phyloP scores from a whole-genome alignment of 2,113 vertebrate genomes.

The Malaclemys terrapin region DNA sequence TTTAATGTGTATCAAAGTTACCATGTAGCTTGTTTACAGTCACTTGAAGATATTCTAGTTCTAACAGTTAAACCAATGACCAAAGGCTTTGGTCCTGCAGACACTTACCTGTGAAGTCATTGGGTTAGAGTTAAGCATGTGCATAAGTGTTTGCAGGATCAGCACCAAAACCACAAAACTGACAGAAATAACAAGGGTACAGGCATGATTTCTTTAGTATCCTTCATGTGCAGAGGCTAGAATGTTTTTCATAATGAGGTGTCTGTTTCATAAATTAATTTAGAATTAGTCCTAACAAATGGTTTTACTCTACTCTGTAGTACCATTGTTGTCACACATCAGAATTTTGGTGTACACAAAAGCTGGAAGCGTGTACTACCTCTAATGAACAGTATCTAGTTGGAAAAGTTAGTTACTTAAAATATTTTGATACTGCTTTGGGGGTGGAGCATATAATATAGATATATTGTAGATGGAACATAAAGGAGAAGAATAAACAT shows the following conservation, averaged over 20 bases:
- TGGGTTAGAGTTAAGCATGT: not conserved
- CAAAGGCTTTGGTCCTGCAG: fast-evolving
- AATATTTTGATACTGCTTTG: fast-evolving
- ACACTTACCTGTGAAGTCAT: not conserved
- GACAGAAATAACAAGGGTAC: not conserved
- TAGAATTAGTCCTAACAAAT: not conserved
- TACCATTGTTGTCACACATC: not conserved
- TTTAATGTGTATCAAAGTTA: not conserved
- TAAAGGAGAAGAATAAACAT: not conserved
- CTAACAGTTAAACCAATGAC: not conserved
- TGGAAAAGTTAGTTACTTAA: not conserved
- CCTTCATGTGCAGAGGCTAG: not conserved
- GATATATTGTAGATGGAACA: not conserved
- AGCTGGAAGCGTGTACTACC: not conserved
- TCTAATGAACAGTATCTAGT: not conserved
- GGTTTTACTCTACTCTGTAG: fast-evolving
- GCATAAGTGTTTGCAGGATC: not conserved
- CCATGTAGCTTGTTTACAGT: not conserved
- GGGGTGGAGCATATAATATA: fast-evolving
- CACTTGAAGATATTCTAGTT: not conserved
- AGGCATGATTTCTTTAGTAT: not conserved
- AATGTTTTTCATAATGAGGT: not conserved
- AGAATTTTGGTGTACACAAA: not conserved
- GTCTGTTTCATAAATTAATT: not conserved
- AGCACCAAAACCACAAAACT: not conserved